Evolutionary conservation across 2,113 vertebrate genomes (phyloP).

Genomic region (Ammospiza nelsoni): DNA sequence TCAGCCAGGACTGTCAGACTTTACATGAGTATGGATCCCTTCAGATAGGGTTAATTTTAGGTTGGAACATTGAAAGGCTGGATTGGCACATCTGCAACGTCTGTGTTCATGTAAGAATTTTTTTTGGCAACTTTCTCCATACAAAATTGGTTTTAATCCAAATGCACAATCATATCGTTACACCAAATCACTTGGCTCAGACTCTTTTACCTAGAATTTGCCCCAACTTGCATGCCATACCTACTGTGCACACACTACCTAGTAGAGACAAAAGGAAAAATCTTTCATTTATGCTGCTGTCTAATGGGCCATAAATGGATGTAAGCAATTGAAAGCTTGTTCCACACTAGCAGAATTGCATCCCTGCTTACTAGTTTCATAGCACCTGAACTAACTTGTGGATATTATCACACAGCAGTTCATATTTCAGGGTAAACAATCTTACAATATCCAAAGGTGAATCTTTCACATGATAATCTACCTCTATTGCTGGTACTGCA

Average conservation of each 20-base stretch:
- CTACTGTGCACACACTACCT: background rate
- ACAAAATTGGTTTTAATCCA: background rate
- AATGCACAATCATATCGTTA: background rate
- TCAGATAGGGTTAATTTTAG: background rate
- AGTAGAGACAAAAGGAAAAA: background rate
- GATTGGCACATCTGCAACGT: background rate
- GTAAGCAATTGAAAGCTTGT: background rate
- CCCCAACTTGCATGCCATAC: background rate
- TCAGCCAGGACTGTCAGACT: background rate
- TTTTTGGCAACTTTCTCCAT: background rate
- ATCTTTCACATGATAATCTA: background rate
- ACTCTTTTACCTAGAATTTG: background rate
- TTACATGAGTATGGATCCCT: background rate
- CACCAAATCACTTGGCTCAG: background rate
- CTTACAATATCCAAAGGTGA: background rate
- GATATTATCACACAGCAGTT: background rate
- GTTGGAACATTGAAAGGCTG: background rate
- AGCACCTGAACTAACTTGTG: background rate
- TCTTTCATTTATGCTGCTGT: background rate
- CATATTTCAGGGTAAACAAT: background rate
- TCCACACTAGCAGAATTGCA: background rate
- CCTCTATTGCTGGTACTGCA: background rate
- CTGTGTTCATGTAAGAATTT: fast-evolving
- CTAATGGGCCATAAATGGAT: background rate
- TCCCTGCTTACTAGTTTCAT: background rate